Evolutionary conservation across 1,140 invertebrate species (phyloP).

Genomic region (Drosophila micromelanica): DNA sequence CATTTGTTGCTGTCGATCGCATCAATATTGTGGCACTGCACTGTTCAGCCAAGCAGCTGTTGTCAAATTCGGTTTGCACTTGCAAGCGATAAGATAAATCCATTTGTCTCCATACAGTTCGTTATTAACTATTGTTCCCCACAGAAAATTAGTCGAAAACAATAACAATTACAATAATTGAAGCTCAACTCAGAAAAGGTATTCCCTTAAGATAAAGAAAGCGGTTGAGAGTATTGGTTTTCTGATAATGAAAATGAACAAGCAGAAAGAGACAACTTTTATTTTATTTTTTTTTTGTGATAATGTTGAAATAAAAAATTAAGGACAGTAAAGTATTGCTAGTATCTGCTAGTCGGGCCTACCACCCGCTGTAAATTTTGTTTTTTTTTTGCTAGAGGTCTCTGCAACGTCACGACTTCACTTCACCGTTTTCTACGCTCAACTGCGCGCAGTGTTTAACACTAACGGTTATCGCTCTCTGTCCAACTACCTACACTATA

Average conservation of each 20-base stretch:
- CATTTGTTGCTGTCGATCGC: not conserved
- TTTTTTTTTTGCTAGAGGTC: not conserved
- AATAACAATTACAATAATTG: conserved; percentile 36
- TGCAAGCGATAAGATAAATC: conserved; percentile 23
- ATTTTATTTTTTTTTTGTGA: too few relatives aligned
- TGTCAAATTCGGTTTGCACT: conserved; percentile 17
- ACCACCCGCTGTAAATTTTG: too few relatives aligned
- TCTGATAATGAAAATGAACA: too few relatives aligned
- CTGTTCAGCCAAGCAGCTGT: conserved; percentile 21
- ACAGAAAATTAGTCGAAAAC: not conserved
- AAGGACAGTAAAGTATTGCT: too few relatives aligned
- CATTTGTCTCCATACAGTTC: conserved; percentile 4
- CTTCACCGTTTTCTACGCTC: not conserved
- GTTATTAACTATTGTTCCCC: conserved; percentile 8
- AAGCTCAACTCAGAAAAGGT: not conserved
- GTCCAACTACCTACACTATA: not conserved
- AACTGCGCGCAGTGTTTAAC: not conserved
- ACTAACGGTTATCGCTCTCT: not conserved
- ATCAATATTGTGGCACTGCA: conserved; percentile 13
- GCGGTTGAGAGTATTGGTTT: too few relatives aligned
- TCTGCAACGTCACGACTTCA: not conserved
- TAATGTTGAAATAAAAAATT: too few relatives aligned
- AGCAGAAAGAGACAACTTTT: too few relatives aligned
- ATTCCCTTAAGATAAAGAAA: too few relatives aligned
- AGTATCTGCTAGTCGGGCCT: too few relatives aligned